phyloP scores from a whole-genome alignment of 1,140 invertebrate genomes.

The Tribolium castaneum region DNA sequence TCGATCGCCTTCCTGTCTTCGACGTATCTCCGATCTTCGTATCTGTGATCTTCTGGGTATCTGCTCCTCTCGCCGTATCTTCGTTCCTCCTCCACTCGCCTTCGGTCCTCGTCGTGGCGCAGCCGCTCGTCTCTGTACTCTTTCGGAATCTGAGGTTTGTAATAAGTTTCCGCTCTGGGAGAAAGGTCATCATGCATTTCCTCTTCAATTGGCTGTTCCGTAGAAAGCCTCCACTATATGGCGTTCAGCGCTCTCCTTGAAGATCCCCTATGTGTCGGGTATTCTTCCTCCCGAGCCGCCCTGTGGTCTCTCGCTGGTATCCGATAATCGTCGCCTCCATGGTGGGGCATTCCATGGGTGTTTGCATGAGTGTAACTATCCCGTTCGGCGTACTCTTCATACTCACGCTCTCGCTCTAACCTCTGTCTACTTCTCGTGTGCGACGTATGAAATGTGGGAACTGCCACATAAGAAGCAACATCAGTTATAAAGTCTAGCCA shows the following conservation, averaged over 20 bases:
- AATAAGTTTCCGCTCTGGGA: slow-evolving; percentile 56
- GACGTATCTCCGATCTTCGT: slow-evolving; percentile 42
- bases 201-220: slow-evolving; percentile 64
- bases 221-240: slow-evolving; percentile 66
- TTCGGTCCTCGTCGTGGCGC: slow-evolving; percentile 2
- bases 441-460: slow-evolving; percentile 59
- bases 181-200: slow-evolving; percentile 61
- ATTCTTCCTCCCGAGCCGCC: slow-evolving; percentile 63
- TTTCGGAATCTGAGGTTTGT: slow-evolving; percentile 61
- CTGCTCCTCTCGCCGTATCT: slow-evolving; percentile 46
- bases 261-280: slow-evolving; percentile 65
- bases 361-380: slow-evolving; percentile 53
- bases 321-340: slow-evolving; percentile 60
- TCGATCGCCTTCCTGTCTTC: slow-evolving; percentile 49
- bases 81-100: slow-evolving; percentile 47
- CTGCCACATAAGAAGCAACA: slow-evolving; percentile 52
- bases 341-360: slow-evolving; percentile 51
- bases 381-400: slow-evolving; percentile 63
- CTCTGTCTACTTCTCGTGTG: slow-evolving; percentile 59
- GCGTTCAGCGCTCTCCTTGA: slow-evolving; percentile 67
- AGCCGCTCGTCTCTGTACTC: slow-evolving; percentile 59
- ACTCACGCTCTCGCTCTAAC: slow-evolving; percentile 63
- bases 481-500: slow-evolving; percentile 1
- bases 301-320: slow-evolving; percentile 57
- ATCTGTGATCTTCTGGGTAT: slow-evolving; percentile 42